Base-by-base conservation (phyloP, 2,113 vertebrate genomes). In the Cyprinus carpio region DNA sequence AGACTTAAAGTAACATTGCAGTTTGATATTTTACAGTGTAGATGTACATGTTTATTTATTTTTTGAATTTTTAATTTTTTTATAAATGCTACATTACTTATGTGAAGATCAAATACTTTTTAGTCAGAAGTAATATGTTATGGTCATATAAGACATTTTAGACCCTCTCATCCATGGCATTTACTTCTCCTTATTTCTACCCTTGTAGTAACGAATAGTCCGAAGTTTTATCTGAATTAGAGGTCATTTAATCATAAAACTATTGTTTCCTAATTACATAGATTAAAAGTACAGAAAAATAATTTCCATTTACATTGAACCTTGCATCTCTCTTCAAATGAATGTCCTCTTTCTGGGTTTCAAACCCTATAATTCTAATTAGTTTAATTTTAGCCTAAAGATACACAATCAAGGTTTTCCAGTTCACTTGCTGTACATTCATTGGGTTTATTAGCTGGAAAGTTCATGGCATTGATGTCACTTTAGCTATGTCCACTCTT, bases 221-320 rank as follows among this genome's bases (percentile, higher is more conserved):
- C 23, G 6, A 37, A 20, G 12, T 31, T 76, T 29, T 27, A 11
- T 54, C 16, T 54, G 46, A 54, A 31, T 31, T 37, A 72, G 15
- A 20, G 4, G 27, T 11, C 7, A 76, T 54, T 76, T 31, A 51
- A 54, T 51, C 12, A 76, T 54, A 31, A 40, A 76, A 76, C 75
- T 54, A 76, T 51, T 76, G 49, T 74, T 46, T 74, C 40, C 12
- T 31, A 76, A 76, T 20, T 31, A 76, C 74, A 76, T 76, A 76
- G 75, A 54, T 76, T 54, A 29, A 76, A 76, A 2, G 46, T 54
- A 29, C 7, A 4, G 15, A 31, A 31, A 76, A 46, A 77, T 77
- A 0, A 54, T 31, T 76, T 51, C 9, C 75, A 76, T 54, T 60
- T 60, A 7, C 31, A 20, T 29, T 76, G 3, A 18, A n/a, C 6